A percentile compares a stretch with the other conserved stretches of the same genome.
These are phyloP conservation scores for Telmatherina bonti DNA, from an alignment of 2,797 vertebrate genomes.

Conservation along the genomic window DNA sequence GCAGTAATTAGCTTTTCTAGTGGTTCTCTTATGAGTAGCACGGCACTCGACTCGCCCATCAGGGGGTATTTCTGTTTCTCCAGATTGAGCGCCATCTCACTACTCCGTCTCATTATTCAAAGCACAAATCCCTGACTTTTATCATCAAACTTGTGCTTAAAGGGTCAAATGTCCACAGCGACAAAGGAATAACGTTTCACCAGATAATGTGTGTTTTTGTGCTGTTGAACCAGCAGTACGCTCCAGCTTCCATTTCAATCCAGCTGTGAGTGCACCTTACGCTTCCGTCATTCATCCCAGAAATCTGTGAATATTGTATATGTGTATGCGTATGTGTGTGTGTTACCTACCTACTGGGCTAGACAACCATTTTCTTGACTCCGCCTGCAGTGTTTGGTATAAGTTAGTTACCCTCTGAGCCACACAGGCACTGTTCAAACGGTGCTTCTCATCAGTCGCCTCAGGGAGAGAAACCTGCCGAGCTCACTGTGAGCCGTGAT, in stretches of 20 bases:
- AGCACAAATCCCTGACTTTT: not conserved
- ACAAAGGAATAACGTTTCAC: not conserved
- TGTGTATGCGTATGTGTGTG: no score
- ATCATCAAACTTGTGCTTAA: not conserved
- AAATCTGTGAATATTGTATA: constrained; percentile 6
- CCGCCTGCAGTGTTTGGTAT: constrained; percentile 25
- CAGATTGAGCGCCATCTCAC: no score
- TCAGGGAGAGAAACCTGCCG: constrained; percentile 45
- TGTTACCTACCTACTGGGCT: constrained; percentile 34
- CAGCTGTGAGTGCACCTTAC: constrained; percentile 45
- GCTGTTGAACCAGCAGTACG: constrained; percentile 14
- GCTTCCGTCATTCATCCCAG: constrained; percentile 22
- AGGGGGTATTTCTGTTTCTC: no score
- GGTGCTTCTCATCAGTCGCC: constrained; percentile 47
- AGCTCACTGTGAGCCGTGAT: constrained; percentile 44
- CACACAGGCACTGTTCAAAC: constrained; percentile 36
- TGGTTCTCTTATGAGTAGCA: no score
- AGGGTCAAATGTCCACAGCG: not conserved
- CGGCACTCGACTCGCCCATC: no score
- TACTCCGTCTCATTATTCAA: not conserved
- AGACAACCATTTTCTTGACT: not conserved
- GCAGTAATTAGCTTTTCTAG: no score
- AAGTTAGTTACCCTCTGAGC: constrained; percentile 46
- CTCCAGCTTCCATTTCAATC: constrained; percentile 26
- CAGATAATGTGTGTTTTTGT: not conserved